These are phyloP conservation scores for Zaprionus ornatus DNA, from an alignment of 1,140 invertebrate genomes.

Conservation along the genomic window DNA sequence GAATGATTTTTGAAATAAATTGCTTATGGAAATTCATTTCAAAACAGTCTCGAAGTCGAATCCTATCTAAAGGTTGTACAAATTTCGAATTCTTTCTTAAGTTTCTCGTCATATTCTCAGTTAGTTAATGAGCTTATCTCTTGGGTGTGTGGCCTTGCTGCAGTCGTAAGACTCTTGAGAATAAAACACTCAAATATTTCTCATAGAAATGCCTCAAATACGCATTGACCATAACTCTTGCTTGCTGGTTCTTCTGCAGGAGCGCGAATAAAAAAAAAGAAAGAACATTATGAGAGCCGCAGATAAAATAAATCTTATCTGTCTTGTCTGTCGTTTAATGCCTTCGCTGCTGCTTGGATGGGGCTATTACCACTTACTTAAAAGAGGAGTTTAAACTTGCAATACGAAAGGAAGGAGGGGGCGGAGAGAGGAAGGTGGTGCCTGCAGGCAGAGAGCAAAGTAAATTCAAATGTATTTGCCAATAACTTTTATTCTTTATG, in stretches of 20 bases:
- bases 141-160: not conserved
- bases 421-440: not conserved
- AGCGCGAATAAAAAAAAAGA: not conserved
- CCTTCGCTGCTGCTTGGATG: not conserved
- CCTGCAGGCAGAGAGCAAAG: constrained; percentile 37
- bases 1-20: too few species aligned
- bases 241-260: not conserved
- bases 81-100: not conserved
- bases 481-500: constrained; percentile 80
- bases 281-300: constrained; percentile 1
- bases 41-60: too few species aligned
- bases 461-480: constrained; percentile 77
- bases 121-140: not conserved
- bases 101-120: too few species aligned
- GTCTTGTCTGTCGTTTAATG: not conserved
- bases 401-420: constrained; percentile 39
- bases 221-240: not conserved
- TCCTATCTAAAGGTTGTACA: too few species aligned
- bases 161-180: not conserved
- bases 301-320: constrained; percentile 4
- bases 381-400: constrained; percentile 25
- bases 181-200: not conserved
- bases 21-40: too few species aligned
- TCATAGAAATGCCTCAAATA: not conserved
- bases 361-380: constrained; percentile 26